These are phyloP conservation scores for Bombus fervidus DNA, from an alignment of 1,140 invertebrate species.

Conservation along the genomic window DNA sequence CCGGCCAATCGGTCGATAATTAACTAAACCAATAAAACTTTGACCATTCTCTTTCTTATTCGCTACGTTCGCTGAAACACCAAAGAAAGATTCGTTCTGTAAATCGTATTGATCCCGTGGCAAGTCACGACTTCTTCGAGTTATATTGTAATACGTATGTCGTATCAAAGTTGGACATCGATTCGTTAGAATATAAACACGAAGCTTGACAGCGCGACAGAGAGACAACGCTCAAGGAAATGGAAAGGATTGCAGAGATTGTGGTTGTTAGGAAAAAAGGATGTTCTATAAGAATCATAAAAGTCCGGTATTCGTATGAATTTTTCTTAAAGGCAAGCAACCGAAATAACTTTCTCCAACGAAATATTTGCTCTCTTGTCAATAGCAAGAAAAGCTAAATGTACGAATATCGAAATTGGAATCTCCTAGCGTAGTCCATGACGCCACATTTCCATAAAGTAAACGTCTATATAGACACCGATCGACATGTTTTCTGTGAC, in stretches of 20 bases:
- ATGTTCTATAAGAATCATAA: not conserved
- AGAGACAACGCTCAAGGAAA: not conserved
- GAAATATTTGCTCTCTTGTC: not conserved
- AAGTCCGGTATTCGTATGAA: not conserved
- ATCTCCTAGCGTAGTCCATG: not conserved
- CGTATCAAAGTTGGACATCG: constrained; percentile 8
- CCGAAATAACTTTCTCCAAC: not conserved
- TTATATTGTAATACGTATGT: not conserved
- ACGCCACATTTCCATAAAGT: not conserved
- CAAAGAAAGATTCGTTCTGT: not conserved
- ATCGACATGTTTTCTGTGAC: not conserved
- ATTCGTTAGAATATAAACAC: not conserved
- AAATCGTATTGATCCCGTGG: not conserved
- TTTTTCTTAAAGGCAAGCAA: not conserved
- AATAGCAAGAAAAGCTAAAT: not conserved
- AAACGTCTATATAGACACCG: not conserved
- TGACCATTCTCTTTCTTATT: not conserved
- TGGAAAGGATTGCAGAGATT: no score
- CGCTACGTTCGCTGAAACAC: not conserved
- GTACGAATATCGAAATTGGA: not conserved
- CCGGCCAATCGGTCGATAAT: constrained; percentile 36
- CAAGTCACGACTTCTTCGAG: not conserved
- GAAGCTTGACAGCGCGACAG: no score
- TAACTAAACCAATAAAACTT: constrained; percentile 41
- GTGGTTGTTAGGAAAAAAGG: not conserved